Evolutionary conservation across 2,888 invertebrate genomes (phyloP), one percentile per base, ranked within the genome.

Genomic region (Oxycera nigricornis): DNA sequence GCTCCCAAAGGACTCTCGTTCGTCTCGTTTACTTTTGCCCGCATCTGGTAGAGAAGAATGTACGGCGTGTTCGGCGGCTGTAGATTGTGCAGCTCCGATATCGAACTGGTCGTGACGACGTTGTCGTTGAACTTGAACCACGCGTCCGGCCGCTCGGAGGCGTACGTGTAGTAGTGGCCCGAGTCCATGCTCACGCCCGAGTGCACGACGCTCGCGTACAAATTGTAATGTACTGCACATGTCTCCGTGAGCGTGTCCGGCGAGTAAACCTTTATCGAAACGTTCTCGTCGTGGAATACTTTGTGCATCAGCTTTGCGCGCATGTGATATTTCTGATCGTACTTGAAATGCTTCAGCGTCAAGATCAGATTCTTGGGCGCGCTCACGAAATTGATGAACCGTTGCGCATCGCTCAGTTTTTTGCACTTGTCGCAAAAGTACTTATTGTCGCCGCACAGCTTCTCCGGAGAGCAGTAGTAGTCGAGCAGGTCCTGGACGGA

Each of bases 151-250:
- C 84, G 85, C 81, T 92, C 92, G 39, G 90, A 88, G 0, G 93
- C 94, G 75, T 93, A 90, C 0, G 94, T 94, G 82, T 94, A 94
- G 83, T 96, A 96, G 82, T 96, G 96, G 0, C 95, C 96, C 0
- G 93, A 92, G 81, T 95, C 93, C 77, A 94, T 90, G 68, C 92
- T 92, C 24, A 90, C 89, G 1, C 96, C 96, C 0, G 91, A 90
- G 83, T 96, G 96, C 0, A 96, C 91, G 0, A 96, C 92, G 0
- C 94, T 93, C 0, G 94, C 94, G 82, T 94, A 94, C 35, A 96
- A 84, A 41, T 88, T 88, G 83, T 94, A 95, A 20, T 88, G 86
- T 74, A 88, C 88, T 30, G 81, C 82, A 9, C 81, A 80, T 77
- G 83, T 84, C 73, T 81, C 81, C 35, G 57, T 0, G 77, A 80